Evolutionary conservation across 2,797 vertebrate species (phyloP).

Genomic region (Chromis chromis): DNA sequence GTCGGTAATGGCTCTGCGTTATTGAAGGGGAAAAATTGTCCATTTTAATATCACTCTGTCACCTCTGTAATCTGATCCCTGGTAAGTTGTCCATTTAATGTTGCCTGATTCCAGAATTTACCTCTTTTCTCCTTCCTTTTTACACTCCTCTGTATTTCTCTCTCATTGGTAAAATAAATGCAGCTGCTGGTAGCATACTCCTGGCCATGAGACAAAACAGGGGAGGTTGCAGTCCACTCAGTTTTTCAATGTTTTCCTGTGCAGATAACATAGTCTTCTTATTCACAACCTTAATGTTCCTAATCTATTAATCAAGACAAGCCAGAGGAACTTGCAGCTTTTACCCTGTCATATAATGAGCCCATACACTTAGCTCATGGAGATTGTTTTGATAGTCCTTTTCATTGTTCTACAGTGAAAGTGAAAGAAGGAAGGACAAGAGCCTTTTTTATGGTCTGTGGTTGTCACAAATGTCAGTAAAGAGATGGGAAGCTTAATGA

Average conservation of each 20-base stretch:
- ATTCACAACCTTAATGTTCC: slow-evolving; percentile 46
- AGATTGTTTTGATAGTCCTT: slow-evolving; percentile 53
- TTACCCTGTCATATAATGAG: slow-evolving; percentile 51
- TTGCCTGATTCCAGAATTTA: slow-evolving; percentile 48
- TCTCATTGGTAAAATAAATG: slow-evolving; percentile 10
- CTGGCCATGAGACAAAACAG: slow-evolving; percentile 24
- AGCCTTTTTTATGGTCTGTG: slow-evolving; percentile 65
- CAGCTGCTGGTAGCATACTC: slow-evolving; percentile 42
- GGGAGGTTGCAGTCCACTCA: slow-evolving; percentile 6
- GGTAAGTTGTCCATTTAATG: slow-evolving; percentile 36
- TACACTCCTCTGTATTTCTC: slow-evolving; percentile 1
- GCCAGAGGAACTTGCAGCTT: slow-evolving; percentile 53
- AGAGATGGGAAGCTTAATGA: slow-evolving; percentile 74
- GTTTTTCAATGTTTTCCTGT: slow-evolving; percentile 44
- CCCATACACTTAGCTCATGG: slow-evolving; percentile 50
- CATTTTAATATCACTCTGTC: slow-evolving; percentile 59
- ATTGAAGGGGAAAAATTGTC: slow-evolving; percentile 60
- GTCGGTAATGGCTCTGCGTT: slow-evolving; percentile 62
- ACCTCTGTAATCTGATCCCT: slow-evolving; percentile 51
- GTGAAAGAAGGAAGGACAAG: slow-evolving; percentile 50
- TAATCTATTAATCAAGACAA: slow-evolving; percentile 64
- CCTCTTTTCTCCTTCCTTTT: slow-evolving; percentile 12
- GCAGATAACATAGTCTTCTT: slow-evolving; percentile 33
- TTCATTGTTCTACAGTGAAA: slow-evolving; percentile 68
- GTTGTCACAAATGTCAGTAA: slow-evolving; percentile 78